Evolutionary conservation across 1,140 invertebrate species (phyloP).

Genomic region (Hypothenemus hampei): DNA sequence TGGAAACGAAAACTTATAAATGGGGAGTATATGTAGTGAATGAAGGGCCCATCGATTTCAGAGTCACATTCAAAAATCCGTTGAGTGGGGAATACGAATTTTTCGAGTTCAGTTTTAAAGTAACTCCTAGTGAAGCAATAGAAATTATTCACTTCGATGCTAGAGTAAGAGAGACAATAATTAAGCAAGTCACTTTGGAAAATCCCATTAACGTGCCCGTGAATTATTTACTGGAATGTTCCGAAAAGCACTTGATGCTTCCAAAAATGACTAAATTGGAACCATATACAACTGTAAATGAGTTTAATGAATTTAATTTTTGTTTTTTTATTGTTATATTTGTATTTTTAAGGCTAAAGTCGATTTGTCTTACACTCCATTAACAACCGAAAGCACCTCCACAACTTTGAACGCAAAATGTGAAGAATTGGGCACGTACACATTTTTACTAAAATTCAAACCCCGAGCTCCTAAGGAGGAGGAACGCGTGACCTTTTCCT

Average conservation of each 20-base stretch:
- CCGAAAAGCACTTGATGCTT: slow-evolving; percentile 13
- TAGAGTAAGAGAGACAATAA: slow-evolving; percentile 21
- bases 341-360: slow-evolving; percentile 25
- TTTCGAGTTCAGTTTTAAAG: slow-evolving; percentile 31
- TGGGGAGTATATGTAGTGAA: slow-evolving; percentile 35
- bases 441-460: slow-evolving; percentile 27
- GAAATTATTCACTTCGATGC: slow-evolving; percentile 24
- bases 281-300: slow-evolving; percentile 26
- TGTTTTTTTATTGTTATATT: not conserved
- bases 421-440: slow-evolving; percentile 31
- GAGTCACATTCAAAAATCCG: slow-evolving; percentile 32
- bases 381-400: slow-evolving; percentile 11
- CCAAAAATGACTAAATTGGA: slow-evolving; percentile 24
- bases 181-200: slow-evolving; percentile 27
- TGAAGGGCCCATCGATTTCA: slow-evolving; percentile 29
- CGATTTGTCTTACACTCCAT: slow-evolving; percentile 24
- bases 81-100: slow-evolving; percentile 31
- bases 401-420: slow-evolving; percentile 24
- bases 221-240: slow-evolving; percentile 20
- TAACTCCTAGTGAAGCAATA: slow-evolving; percentile 21
- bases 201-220: slow-evolving; percentile 32
- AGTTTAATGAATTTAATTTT: not conserved
- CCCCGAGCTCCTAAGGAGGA: slow-evolving; percentile 24
- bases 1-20: slow-evolving; percentile 24
- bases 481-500: slow-evolving; percentile 20